phyloP scores from a whole-genome alignment of 1,140 invertebrate genomes.

The Drosophila takahashii region DNA sequence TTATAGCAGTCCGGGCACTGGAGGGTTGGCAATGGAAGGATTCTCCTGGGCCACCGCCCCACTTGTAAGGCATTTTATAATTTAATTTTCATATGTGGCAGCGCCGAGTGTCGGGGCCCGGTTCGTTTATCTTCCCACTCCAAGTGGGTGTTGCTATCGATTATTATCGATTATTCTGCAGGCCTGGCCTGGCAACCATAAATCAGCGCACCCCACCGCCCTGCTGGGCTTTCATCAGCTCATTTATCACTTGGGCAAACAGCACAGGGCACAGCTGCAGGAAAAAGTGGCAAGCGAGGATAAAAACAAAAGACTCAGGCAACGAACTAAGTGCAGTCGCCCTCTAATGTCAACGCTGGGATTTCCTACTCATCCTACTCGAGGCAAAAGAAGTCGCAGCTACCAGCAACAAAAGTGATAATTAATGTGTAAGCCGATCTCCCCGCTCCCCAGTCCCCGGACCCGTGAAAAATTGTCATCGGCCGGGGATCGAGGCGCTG shows the following conservation, averaged over 20 bases:
- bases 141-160: constrained; percentile 75
- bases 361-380: constrained; percentile 14
- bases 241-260: constrained; percentile 73
- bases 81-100: constrained; percentile 76
- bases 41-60: constrained; percentile 50
- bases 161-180: constrained; percentile 79
- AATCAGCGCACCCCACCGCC: constrained; percentile 46
- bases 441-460: constrained; percentile 13
- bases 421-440: constrained; percentile 79
- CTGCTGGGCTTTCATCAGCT: constrained; percentile 66
- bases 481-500: constrained; percentile 8
- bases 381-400: constrained; percentile 22
- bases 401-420: constrained; percentile 75
- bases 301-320: constrained; percentile 70
- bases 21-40: constrained; percentile 22
- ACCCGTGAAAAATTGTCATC: constrained; percentile 70
- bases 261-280: constrained; percentile 17
- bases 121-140: constrained; percentile 35
- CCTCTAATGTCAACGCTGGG: constrained; percentile 66
- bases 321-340: constrained; percentile 63
- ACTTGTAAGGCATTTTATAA: constrained; percentile 81
- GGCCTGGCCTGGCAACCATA: constrained; percentile 58
- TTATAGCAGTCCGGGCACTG: constrained; percentile 46
- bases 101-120: constrained; percentile 13
- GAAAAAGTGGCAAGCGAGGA: constrained; percentile 12